A percentile compares a stretch with the other conserved stretches of the same genome.
These are phyloP conservation scores for Pteronotus mesoamericanus DNA, from an alignment of 2,797 vertebrate species.

Conservation along the genomic window DNA sequence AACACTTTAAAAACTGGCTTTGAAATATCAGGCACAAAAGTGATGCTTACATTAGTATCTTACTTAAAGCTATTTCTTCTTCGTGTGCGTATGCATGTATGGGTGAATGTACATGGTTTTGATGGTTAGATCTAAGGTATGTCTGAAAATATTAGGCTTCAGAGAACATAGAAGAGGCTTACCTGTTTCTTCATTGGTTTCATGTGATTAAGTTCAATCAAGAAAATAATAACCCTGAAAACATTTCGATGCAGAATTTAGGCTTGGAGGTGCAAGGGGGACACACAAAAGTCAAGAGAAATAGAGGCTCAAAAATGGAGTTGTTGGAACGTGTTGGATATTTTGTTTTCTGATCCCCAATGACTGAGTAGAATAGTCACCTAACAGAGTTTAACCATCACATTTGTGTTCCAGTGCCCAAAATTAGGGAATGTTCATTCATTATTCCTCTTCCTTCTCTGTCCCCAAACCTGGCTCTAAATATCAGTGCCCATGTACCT, in stretches of 20 bases:
- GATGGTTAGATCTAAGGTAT: not conserved
- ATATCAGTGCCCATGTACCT: not conserved
- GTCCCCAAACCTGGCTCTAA: not conserved
- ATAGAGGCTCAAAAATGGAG: not conserved
- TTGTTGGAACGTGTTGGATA: fast-evolving
- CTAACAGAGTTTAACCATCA: not conserved
- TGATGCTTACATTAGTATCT: not conserved
- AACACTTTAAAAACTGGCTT: not conserved
- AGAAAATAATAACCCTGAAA: not conserved
- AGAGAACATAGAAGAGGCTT: not conserved
- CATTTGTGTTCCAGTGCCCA: not conserved
- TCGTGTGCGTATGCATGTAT: fast-evolving
- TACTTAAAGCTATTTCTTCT: not conserved
- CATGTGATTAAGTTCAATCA: not conserved
- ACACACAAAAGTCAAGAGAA: not conserved
- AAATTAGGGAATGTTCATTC: not conserved
- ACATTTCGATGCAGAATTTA: conserved; percentile 19
- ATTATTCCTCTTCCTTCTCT: not conserved
- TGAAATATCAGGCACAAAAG: not conserved
- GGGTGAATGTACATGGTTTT: not conserved
- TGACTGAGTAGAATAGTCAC: not conserved
- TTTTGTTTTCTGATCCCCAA: not conserved
- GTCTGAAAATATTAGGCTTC: conserved; percentile 10
- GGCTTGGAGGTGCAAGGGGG: not conserved
- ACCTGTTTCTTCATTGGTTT: not conserved